phyloP scores from a whole-genome alignment of 2,888 invertebrate genomes.

The Pristionchus japonicus region DNA sequence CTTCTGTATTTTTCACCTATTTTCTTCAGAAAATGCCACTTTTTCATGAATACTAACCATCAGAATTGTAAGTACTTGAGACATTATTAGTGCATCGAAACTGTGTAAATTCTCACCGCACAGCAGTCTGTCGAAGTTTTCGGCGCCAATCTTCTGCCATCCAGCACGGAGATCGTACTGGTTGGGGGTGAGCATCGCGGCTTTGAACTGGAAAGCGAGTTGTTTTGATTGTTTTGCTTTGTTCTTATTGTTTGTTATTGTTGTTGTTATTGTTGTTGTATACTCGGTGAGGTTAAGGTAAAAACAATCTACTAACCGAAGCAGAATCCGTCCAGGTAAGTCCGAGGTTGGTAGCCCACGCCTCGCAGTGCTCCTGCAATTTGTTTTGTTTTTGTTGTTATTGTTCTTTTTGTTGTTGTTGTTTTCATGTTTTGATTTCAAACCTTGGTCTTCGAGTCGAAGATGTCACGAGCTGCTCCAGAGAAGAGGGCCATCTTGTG shows the following conservation, averaged over 20 bases:
- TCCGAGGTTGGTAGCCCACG: neutral
- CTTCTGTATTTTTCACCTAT: no score
- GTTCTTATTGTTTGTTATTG: no score
- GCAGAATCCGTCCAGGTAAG: neutral
- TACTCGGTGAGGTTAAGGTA: no score
- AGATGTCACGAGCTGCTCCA: neutral
- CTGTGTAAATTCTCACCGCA: neutral
- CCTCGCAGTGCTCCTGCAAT: neutral
- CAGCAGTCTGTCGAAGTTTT: neutral
- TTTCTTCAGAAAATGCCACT: no score
- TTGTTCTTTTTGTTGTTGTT: no score
- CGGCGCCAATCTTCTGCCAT: neutral
- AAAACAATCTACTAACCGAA: neutral
- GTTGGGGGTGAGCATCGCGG: neutral
- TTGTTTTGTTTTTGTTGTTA: no score
- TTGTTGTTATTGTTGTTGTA: no score
- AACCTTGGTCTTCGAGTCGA: neutral
- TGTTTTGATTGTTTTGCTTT: no score
- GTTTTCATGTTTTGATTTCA: no score
- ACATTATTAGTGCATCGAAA: no score
- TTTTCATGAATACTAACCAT: no score
- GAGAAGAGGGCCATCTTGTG: neutral
- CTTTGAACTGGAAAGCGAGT: neutral
- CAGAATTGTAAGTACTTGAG: no score
- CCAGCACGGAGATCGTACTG: neutral